phyloP scores from a whole-genome alignment of 2,113 vertebrate species.

The Rutilus rutilus region DNA sequence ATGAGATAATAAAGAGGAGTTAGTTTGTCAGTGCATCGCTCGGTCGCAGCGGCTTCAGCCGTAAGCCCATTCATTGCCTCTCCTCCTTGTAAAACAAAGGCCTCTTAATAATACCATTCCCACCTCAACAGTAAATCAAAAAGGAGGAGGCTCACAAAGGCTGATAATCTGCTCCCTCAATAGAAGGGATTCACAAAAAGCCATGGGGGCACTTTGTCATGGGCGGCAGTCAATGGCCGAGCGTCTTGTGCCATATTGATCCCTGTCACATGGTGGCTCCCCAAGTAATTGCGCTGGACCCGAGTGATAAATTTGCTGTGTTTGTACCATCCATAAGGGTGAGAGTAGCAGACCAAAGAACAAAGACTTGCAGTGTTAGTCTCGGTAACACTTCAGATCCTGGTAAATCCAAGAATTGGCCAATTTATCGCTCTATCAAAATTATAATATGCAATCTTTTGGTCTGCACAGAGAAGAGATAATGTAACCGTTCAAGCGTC shows the following conservation, averaged over 20 bases:
- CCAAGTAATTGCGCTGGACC: constrained; percentile 72
- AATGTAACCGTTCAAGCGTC: neutral
- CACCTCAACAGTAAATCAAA: constrained; percentile 75
- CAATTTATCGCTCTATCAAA: neutral
- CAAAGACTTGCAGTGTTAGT: constrained; percentile 41
- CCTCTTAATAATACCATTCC: constrained; percentile 69
- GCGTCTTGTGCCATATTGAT: constrained; percentile 79
- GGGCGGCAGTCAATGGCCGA: constrained; percentile 68
- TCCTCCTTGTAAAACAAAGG: constrained; percentile 72
- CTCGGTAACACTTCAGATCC: neutral
- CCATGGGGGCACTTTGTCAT: constrained; percentile 69
- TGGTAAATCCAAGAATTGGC: neutral
- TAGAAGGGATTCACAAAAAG: constrained; percentile 59
- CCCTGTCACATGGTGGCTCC: constrained; percentile 69
- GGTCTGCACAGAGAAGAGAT: neutral
- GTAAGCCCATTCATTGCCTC: constrained; percentile 64
- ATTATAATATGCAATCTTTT: neutral
- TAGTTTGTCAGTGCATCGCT: constrained; percentile 45
- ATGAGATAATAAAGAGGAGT: constrained; percentile 67
- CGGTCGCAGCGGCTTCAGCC: constrained; percentile 57
- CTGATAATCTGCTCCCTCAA: constrained; percentile 72
- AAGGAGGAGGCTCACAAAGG: constrained; percentile 63
- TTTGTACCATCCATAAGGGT: constrained; percentile 60
- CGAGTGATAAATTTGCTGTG: constrained; percentile 73
- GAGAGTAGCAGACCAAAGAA: constrained; percentile 40